Percentiles rank a stretch among this genome's conserved stretches.
Evolutionary conservation across 2,113 vertebrate species (phyloP).

Genomic region (Tachysurus fulvidraco): DNA sequence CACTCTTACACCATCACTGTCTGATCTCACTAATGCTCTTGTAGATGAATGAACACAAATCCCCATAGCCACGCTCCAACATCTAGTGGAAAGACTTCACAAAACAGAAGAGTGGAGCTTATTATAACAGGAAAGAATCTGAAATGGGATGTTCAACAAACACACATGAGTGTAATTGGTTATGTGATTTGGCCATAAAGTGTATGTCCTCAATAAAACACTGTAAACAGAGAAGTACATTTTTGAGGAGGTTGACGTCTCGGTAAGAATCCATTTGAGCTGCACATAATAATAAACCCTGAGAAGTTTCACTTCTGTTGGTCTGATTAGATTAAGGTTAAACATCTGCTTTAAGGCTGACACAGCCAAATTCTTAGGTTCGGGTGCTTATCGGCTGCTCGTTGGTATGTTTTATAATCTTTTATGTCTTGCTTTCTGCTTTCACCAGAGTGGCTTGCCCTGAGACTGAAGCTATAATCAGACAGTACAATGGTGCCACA

Average conservation of each 20-base stretch:
- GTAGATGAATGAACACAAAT: neutral
- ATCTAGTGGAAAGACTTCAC: neutral
- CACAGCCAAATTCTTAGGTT: conserved; percentile 19
- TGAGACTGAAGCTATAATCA: neutral
- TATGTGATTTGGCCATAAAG: neutral
- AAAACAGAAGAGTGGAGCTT: too few species aligned
- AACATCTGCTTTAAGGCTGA: conserved; percentile 33
- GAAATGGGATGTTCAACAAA: neutral
- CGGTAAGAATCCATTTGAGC: conserved; percentile 35
- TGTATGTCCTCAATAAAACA: conserved; percentile 24
- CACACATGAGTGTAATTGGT: neutral
- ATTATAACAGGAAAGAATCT: neutral
- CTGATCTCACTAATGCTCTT: neutral
- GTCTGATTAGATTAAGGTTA: conserved; percentile 24
- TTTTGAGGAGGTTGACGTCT: conserved; percentile 50
- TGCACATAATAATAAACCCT: conserved; percentile 39
- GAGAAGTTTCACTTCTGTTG: conserved; percentile 34
- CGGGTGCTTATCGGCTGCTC: conserved; percentile 13
- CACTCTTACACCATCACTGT: neutral
- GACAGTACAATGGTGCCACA: conserved; percentile 19
- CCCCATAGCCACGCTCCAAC: neutral
- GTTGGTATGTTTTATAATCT: conserved; percentile 22
- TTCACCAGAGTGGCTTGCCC: conserved; percentile 30
- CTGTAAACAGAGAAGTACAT: conserved; percentile 40
- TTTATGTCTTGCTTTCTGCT: conserved; percentile 35